phyloP scores from a whole-genome alignment of 2,113 vertebrate genomes.

The Steatornis caripensis region DNA sequence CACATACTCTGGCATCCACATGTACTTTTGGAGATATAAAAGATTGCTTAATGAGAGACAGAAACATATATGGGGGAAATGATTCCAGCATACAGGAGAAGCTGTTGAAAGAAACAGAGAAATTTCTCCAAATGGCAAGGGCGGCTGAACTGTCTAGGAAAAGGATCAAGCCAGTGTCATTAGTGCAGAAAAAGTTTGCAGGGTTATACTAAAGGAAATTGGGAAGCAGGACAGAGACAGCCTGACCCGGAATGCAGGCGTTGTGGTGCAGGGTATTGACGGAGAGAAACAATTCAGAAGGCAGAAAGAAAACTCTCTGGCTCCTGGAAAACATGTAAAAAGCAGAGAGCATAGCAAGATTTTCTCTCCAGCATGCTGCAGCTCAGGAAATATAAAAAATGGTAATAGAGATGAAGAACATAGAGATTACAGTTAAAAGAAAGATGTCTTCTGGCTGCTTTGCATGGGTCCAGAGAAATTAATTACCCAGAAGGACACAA shows the following conservation, averaged over 20 bases:
- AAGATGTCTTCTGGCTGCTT: neutral
- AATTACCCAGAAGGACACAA: neutral
- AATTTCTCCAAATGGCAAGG: neutral
- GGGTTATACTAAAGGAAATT: neutral
- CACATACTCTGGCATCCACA: neutral
- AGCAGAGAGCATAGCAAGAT: neutral
- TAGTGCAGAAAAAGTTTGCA: neutral
- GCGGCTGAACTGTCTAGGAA: neutral
- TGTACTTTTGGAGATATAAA: neutral
- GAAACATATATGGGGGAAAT: neutral
- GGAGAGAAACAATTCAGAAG: neutral
- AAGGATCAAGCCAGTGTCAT: neutral
- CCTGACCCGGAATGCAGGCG: neutral
- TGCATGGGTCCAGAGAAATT: neutral
- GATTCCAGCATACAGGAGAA: neutral
- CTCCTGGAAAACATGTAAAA: neutral
- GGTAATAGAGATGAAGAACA: neutral
- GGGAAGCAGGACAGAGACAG: neutral
- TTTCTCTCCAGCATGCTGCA: neutral
- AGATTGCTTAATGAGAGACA: constrained; percentile 4
- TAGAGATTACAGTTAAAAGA: neutral
- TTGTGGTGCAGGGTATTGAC: neutral
- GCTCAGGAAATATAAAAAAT: neutral
- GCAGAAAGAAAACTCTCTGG: neutral
- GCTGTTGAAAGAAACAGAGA: neutral